Base-by-base conservation (phyloP, 1,140 invertebrate genomes). In the Hycleus cichorii region DNA sequence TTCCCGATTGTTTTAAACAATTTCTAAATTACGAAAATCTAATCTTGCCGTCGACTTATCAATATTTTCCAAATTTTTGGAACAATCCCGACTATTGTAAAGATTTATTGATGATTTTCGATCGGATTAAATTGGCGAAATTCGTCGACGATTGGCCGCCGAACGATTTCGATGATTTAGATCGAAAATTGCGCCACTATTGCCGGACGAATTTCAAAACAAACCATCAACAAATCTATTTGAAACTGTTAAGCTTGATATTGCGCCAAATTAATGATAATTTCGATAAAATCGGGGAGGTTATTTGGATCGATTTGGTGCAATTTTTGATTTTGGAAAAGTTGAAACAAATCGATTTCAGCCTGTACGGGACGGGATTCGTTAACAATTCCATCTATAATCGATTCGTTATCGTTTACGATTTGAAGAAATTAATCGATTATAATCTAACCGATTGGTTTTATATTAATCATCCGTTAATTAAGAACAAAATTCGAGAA, bases 31-130 rank as follows among this genome's bases (percentile, higher is more conserved):
- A 3, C 63, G 66, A 2, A 67, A 64, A 8, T 47, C 66, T 60
- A 48, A 67, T 53, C 57, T 60, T 79, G 7, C 76, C 80, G 1
- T 75, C 77, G 39, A 73, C 71, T 48, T 78, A 79, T 62, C 78
- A 81, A 60, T 77, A 82, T 61, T 83, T 82, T 59, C 74, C 80
- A 5, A 59, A 63, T 0, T 72, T 74, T 39, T 83, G 82, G 82
- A 78, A 77, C 11, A 47, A 53, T 27, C 43, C 54, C n/a, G 46
- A 49, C 1, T 72, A 71, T 38, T 49, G 45, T 12, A 12, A 53
- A 3, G 47, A 60, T 26, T 10, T 74, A 4, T 50, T 57, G 54
- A 47, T 45, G 24, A 51, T 60, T 11, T 47, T 72, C 6, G 40
- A 62, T 10, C 39, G 45, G 38, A 56, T 74, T 11, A 60, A 54